Evolutionary conservation across 2,888 invertebrate species (phyloP), one percentile per base, ranked within the genome.

Genomic region (Nasonia oneida): DNA sequence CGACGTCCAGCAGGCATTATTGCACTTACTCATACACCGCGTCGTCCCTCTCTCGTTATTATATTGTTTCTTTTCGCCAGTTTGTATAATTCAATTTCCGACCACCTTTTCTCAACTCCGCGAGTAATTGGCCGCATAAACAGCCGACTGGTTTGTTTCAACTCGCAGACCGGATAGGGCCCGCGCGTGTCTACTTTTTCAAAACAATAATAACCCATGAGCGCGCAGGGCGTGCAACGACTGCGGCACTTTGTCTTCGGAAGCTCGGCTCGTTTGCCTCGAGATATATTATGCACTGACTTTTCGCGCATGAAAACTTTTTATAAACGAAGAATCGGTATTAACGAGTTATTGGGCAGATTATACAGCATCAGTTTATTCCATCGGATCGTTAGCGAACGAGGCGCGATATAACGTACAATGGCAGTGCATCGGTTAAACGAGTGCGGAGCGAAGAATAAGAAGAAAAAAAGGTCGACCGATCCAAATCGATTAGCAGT

Each of bases 11-110:
- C 15, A 42, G 33, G 64, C 42, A 61, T 83, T 86, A 86, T 53
- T 74, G 73, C 64, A 73, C 61, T 86, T 86, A 83, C 70, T 83
- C 86, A 78, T 81, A 10, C n/a, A 73, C 50, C 39, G 47, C 70
- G 39, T 75, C 10, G 57, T 64, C 39, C 50, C 39, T 42, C 78
- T 33, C 47, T 18, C 81, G 50, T 53, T 29, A 29, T 2, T 23
- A 61, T 33, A 14, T n/a, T 18, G n/a, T 78, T 53, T 53, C 74
- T 70, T 37, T 67, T 76, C 15, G 39, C 70, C 83, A 18, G 57
- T 37, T 71, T 57, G 15, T 67, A 67, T 71, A 80, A 80, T 80
- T 80, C 47, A 80, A 80, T 71, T 53, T 80, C 50, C 71, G 53
- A 50, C 37, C 57, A 50, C 37, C 37, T 67, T 23, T 57, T 53